Conservation (phyloP, 2,888 invertebrate genomes). For the Sinelater perroti region DNA sequence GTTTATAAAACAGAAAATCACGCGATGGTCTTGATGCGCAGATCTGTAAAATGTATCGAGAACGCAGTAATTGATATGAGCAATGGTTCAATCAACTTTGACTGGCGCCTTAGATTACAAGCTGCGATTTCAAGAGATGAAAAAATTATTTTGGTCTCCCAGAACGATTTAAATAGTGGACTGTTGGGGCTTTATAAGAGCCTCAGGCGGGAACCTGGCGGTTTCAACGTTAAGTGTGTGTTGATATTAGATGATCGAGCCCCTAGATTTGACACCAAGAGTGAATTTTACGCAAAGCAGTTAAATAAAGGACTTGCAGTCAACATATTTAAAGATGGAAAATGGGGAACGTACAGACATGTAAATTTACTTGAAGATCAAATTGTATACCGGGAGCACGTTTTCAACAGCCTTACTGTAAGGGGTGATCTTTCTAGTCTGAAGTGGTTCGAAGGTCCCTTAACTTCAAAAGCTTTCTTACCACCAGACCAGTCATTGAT, state of each 20-base stretch:
- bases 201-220: slow-evolving; percentile 75
- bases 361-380: slow-evolving; percentile 68
- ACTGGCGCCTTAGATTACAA: slow-evolving; percentile 65
- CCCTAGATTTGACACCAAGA: slow-evolving; percentile 70
- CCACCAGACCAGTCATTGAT: slow-evolving; percentile 1
- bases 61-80: slow-evolving; percentile 63
- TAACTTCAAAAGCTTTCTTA: slow-evolving; percentile 43
- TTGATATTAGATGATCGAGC: slow-evolving; percentile 68
- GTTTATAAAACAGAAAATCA: slow-evolving; percentile 64
- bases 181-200: slow-evolving; percentile 88
- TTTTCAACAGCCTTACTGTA: slow-evolving; percentile 78
- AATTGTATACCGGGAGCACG: slow-evolving; percentile 68
- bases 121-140: slow-evolving; percentile 47
- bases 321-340: slow-evolving; percentile 75
- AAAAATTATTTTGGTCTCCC: slow-evolving; percentile 68
- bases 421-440: slow-evolving; percentile 89
- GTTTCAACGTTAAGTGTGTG: slow-evolving; percentile 67
- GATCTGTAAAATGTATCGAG: slow-evolving; percentile 61
- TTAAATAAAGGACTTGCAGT: slow-evolving; percentile 78
- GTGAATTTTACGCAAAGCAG: slow-evolving; percentile 73
- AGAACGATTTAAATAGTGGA: slow-evolving; percentile 77
- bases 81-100: slow-evolving; percentile 55
- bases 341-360: slow-evolving; percentile 81
- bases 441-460: slow-evolving; percentile 79
- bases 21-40: slow-evolving; percentile 65